Evolutionary conservation across 2,888 invertebrate species (phyloP).

Genomic region (Patella caerulea): DNA sequence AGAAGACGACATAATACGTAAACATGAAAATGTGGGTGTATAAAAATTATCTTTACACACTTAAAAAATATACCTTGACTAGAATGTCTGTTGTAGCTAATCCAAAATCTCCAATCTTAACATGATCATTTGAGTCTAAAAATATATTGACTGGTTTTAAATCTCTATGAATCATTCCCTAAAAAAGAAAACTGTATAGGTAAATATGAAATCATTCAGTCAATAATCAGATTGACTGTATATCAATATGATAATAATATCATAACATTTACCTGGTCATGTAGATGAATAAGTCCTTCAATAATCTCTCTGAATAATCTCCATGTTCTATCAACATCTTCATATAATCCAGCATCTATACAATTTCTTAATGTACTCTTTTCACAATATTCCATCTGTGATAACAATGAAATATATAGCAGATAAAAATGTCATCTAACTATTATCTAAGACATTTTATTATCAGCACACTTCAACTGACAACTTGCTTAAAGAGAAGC

Average conservation of each 20-base stretch:
- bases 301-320: slow-evolving; percentile 94
- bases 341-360: slow-evolving; percentile 83
- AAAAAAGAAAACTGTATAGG: slow-evolving; percentile 75
- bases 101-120: slow-evolving; percentile 98
- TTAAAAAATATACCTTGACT: slow-evolving; percentile 43
- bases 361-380: slow-evolving; percentile 87
- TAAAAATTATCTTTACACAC: no score
- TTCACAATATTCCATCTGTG: slow-evolving; percentile 98
- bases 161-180: slow-evolving; percentile 74
- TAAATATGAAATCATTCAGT: no score
- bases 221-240: no score
- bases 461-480: no score
- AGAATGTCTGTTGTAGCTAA: slow-evolving; percentile 87
- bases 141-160: slow-evolving; percentile 88
- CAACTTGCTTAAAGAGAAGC: no score
- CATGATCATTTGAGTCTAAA: slow-evolving; percentile 89
- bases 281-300: slow-evolving; percentile 91
- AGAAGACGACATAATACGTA: no score
- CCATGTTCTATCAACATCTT: slow-evolving; percentile 88
- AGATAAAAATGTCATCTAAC: no score
- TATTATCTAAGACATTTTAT: no score
- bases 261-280: slow-evolving; percentile 82
- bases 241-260: background rate
- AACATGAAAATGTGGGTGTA: no score
- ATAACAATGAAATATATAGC: slow-evolving; percentile 3